Base-by-base conservation (phyloP, 92 coral and sea anemone genomes). In the Parazoanthus darwini region DNA sequence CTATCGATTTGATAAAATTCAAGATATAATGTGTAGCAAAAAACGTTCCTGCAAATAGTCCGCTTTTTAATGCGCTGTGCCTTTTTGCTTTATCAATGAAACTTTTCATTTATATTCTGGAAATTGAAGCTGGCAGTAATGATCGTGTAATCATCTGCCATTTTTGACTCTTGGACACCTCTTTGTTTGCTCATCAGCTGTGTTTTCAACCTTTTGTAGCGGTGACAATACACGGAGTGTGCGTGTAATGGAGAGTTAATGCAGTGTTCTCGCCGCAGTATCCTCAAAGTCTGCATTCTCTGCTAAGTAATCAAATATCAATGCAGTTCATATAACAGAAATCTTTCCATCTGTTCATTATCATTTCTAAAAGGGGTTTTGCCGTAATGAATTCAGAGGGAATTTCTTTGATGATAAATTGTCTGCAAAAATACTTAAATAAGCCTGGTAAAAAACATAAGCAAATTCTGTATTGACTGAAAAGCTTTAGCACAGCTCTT, bases 291-390 rank as follows among this genome's bases (percentile, higher is more conserved):
- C 66, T 58, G 66, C 66, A 46, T 58, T 18, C 66, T 58, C 66
- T 63, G 70, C 25, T 63, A 63, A 63, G 70, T 63, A 63, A 8
- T 63, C 59, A 54, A 7, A 54, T 63, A 63, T 23, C 70, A 63
- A 20, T 63, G 70, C 70, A 63, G 26, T 23, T 63, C 70, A 78
- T 50, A n/a, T n/a, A 44, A 78, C 6, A 78, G 33, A 46, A 79
- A 50, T 46, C 38, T 79, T 79, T 48, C 82, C 38, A 79, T 79
- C 56, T 48, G 26, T 79, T 50, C 38, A 78, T 78, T 78, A 46
- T 22, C 59, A 25, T 48, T 46, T 16, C 56, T 25, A 35, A 46
- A 6, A 7, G n/a, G 82, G 43, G 80, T 38, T 43, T 79, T 78
- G 66, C 66, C 3, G 20, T 58, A 58, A 58, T 58, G 66, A 58